Conservation (phyloP, 2,888 invertebrate genomes). For the Agrochola lota region DNA sequence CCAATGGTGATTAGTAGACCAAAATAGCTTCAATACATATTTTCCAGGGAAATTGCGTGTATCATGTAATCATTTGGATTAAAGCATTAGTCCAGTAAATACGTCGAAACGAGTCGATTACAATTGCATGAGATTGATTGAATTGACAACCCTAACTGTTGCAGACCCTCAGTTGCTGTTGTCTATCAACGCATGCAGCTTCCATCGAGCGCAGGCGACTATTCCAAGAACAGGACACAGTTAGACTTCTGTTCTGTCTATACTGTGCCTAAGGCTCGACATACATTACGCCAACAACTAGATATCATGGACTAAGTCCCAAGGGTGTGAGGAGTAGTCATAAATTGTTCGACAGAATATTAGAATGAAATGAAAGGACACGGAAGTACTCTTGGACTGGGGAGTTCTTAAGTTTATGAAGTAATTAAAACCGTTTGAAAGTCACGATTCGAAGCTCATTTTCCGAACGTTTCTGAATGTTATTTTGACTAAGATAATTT, state of each 20-base stretch:
- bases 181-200: neutral
- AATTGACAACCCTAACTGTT: neutral
- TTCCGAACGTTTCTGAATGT: neutral
- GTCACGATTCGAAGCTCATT: neutral
- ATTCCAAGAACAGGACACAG: neutral
- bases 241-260: conserved; percentile 6
- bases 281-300: conserved; percentile 62
- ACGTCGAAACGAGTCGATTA: neutral
- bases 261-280: conserved; percentile 32
- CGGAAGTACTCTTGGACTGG: conserved; percentile 32
- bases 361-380: conserved; percentile 41
- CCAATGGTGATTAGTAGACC: too few relatives aligned
- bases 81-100: neutral
- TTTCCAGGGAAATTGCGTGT: neutral
- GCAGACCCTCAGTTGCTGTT: neutral
- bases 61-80: neutral
- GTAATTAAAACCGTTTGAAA: conserved; percentile 37
- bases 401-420: conserved; percentile 17
- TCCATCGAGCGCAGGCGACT: neutral
- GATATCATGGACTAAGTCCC: conserved; percentile 56
- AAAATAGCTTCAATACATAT: neutral
- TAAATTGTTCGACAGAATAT: conserved; percentile 49
- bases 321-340: conserved; percentile 55
- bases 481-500: neutral
- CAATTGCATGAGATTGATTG: neutral